Evolutionary conservation across 2,113 vertebrate species (phyloP), one percentile per base, ranked within the genome.

Genomic region (Anhinga anhinga): DNA sequence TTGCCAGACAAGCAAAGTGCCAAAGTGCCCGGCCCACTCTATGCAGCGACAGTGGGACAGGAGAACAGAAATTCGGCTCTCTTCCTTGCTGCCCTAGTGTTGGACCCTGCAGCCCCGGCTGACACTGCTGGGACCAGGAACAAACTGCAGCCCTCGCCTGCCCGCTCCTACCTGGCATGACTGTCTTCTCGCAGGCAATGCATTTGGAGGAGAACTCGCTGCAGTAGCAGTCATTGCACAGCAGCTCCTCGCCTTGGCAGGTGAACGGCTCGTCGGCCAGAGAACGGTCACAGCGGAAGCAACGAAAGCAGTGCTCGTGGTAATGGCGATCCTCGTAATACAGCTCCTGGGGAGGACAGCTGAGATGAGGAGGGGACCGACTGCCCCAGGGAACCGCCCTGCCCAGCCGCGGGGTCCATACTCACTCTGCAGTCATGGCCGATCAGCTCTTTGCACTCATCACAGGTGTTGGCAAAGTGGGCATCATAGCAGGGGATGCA

Each of bases 161-260:
- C 9, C 29, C 2, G 9, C 36, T 78, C 97, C 29, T 98, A 99
- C 99, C 99, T 98, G 99, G 99, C 99, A 99, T 99, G 98, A 99
- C 99, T 0, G 99, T 98, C 98, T 99, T 99, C 96, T 99, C 99
- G 8, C 99, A 99, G 93, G 99, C 99, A 0, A 99, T 94, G 61
- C 99, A 99, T 66, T 99, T 99, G 78, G 99, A 99, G 69, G 99
- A 99, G 98, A 99, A 99, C 97, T 99, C 99, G 7, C 98, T 99
- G 98, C 99, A 99, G 98, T 99, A 99, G 97, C 99, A 99, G 97
- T 99, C 99, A 0, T 99, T 99, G 98, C 99, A 99, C 77, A 99
- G 99, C 97, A 99, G 97, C 71, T 99, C 98, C 5, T 98, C 98
- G 30, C 99, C 99, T 97, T 99, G 99, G 98, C 99, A 99, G 94